Conservation (phyloP, 2,888 invertebrate genomes). For the Petrolisthes manimaculis region DNA sequence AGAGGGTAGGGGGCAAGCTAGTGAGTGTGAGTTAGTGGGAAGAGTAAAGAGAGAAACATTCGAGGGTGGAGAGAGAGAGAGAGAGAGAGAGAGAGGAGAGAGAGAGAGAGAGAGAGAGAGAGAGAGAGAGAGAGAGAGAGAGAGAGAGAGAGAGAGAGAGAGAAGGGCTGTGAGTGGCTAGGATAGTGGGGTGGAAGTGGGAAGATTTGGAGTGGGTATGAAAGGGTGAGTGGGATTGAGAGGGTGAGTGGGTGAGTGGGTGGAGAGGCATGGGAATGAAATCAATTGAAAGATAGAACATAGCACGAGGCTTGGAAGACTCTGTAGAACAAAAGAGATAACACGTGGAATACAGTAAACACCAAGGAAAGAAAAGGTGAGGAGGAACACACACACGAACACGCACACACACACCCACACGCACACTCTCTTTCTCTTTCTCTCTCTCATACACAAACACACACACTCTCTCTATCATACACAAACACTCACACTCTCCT, state of each 20-base stretch:
- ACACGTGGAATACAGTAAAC: too few relatives aligned
- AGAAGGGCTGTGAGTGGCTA: not conserved
- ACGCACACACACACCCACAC: not conserved
- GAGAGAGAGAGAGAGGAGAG: not conserved
- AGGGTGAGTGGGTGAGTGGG: not conserved
- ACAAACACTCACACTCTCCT: not conserved
- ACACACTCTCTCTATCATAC: not conserved
- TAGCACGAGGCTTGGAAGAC: too few relatives aligned
- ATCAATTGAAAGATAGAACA: too few relatives aligned
- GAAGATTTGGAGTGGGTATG: too few relatives aligned
- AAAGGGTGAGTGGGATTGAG: too few relatives aligned
- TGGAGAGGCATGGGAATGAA: too few relatives aligned
- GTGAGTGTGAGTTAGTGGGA: too few relatives aligned
- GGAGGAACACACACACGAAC: too few relatives aligned
- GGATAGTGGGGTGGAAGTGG: too few relatives aligned
- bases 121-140: not conserved
- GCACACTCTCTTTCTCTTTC: not conserved
- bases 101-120: constrained; percentile 1
- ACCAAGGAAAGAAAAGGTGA: too few relatives aligned
- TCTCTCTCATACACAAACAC: not conserved
- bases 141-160: not conserved
- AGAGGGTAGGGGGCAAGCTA: not conserved
- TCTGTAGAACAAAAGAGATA: too few relatives aligned
- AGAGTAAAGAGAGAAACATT: too few relatives aligned
- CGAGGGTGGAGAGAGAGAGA: not conserved